Percentiles rank a stretch among this genome's conserved stretches.
phyloP scores from a whole-genome alignment of 1,140 invertebrate genomes.

The Drosophila kikkawai region DNA sequence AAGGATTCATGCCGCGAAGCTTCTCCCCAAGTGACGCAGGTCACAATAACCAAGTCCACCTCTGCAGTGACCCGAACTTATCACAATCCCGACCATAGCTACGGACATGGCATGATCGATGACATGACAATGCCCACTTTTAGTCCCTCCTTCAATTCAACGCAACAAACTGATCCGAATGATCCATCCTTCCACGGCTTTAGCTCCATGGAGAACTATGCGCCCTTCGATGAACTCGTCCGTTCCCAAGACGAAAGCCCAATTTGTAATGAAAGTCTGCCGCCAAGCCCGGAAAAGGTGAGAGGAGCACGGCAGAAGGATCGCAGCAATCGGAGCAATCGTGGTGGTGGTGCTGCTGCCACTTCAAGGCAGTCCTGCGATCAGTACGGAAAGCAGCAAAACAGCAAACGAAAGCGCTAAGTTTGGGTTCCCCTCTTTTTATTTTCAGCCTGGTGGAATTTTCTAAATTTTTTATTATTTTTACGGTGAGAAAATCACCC shows the following conservation, averaged over 20 bases:
- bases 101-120: constrained; percentile 1
- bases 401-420: constrained; percentile 10
- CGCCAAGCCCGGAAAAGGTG: neutral
- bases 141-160: constrained; percentile 18
- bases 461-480: neutral
- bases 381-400: neutral
- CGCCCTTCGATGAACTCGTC: constrained; percentile 43
- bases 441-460: constrained; percentile 5
- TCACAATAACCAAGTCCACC: constrained; percentile 20
- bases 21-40: constrained; percentile 2
- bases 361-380: neutral
- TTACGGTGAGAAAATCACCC: neutral
- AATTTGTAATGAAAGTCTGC: neutral
- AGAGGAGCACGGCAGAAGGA: too few species aligned
- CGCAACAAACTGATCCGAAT: neutral
- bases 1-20: neutral
- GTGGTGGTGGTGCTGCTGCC: neutral
- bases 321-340: neutral
- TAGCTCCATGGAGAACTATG: constrained; percentile 52
- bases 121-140: constrained; percentile 42
- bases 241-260: neutral
- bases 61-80: constrained; percentile 18
- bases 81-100: neutral
- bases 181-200: constrained; percentile 41
- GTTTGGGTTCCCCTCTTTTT: neutral